These are phyloP conservation scores for Akabosia matsudoensis DNA, from an alignment of 1,140 invertebrate species.

Conservation along the genomic window DNA sequence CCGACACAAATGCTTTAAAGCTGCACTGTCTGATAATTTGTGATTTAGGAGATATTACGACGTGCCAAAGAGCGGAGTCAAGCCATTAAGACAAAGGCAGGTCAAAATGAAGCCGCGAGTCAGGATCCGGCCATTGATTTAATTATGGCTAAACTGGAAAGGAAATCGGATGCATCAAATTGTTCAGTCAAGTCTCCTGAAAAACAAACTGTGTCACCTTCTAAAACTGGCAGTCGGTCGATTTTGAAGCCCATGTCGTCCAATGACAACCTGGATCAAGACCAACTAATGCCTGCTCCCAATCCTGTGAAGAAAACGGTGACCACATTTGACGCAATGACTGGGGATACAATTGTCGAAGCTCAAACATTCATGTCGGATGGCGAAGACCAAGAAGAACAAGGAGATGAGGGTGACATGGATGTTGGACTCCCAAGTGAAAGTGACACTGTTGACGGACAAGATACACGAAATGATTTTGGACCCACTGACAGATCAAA, in stretches of 20 bases:
- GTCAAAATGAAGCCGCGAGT: not conserved
- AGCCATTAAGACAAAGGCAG: not conserved
- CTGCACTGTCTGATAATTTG: too few species aligned
- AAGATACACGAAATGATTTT: not conserved
- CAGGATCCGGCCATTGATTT: not conserved
- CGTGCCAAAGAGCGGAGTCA: slow-evolving; percentile 9
- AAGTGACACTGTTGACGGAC: not conserved
- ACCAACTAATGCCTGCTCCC: not conserved
- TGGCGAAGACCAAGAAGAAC: not conserved
- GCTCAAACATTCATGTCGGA: not conserved
- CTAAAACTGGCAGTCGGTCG: not conserved
- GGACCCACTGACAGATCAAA: not conserved
- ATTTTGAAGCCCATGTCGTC: not conserved
- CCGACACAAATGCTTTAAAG: too few species aligned
- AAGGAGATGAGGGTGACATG: not conserved
- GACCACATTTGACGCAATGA: not conserved
- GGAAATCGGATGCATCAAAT: not conserved
- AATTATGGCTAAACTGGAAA: not conserved
- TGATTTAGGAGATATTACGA: not conserved
- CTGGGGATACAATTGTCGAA: not conserved
- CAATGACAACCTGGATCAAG: not conserved
- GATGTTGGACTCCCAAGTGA: not conserved
- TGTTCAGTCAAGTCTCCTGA: not conserved
- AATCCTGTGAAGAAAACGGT: not conserved
- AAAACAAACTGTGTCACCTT: not conserved